Conservation (phyloP, 2,888 invertebrate species). For the Catocala sponsa region DNA sequence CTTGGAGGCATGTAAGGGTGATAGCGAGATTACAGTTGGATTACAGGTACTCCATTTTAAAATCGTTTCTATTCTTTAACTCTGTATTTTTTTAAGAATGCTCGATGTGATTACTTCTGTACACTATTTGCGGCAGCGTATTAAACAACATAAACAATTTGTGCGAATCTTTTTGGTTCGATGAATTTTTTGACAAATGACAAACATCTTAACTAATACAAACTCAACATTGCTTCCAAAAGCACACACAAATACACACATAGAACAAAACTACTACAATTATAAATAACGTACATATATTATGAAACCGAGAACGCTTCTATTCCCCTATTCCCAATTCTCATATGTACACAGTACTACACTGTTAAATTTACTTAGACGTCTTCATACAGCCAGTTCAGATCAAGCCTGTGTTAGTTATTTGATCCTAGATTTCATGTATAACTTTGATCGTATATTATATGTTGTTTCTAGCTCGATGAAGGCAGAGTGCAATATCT, state of each 20-base stretch:
- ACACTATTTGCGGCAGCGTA: too few relatives aligned
- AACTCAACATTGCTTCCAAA: neutral
- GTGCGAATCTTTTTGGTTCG: too few relatives aligned
- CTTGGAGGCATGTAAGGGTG: too few relatives aligned
- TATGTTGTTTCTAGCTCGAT: neutral
- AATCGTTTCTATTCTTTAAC: too few relatives aligned
- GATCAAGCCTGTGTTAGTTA: conserved; percentile 2
- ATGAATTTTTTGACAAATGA: too few relatives aligned
- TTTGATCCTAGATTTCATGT: neutral
- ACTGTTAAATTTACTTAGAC: conserved; percentile 17
- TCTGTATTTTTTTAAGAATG: too few relatives aligned
- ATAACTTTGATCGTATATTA: neutral
- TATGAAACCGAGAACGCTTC: conserved; percentile 3
- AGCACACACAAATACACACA: neutral
- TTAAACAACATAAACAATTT: too few relatives aligned
- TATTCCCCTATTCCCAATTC: conserved; percentile 21
- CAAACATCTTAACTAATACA: neutral
- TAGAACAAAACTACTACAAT: conserved; percentile 15
- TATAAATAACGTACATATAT: conserved; percentile 14
- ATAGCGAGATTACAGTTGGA: too few relatives aligned
- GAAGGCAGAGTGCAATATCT: too few relatives aligned
- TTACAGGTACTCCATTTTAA: too few relatives aligned
- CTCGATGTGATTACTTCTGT: too few relatives aligned
- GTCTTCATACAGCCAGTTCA: conserved; percentile 2
- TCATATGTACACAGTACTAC: conserved; percentile 15